phyloP scores from a whole-genome alignment of 2,113 vertebrate genomes.

The Mormyrus iriodes region DNA sequence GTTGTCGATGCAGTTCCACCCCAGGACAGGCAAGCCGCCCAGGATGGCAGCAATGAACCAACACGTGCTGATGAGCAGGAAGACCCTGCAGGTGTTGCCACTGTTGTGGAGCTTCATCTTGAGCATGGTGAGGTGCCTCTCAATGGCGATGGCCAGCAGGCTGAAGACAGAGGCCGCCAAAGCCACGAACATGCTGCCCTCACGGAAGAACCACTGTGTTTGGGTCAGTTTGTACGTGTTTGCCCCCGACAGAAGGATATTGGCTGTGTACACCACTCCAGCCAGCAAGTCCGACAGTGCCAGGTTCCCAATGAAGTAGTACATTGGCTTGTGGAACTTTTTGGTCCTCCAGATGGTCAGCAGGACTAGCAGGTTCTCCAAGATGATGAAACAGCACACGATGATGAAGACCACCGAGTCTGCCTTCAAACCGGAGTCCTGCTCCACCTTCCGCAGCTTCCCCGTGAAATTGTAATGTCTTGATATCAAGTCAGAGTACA shows the following conservation, averaged over 20 bases:
- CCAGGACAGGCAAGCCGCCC: constrained; percentile 84
- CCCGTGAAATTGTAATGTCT: constrained; percentile 94
- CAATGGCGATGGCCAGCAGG: constrained; percentile 89
- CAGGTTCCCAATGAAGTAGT: constrained; percentile 98
- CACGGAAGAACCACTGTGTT: constrained; percentile 87
- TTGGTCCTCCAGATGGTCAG: constrained; percentile 97
- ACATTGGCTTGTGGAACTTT: constrained; percentile 98
- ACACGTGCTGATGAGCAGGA: constrained; percentile 87
- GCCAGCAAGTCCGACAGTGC: constrained; percentile 93
- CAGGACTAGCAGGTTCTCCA: constrained; percentile 92
- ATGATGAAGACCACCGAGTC: constrained; percentile 88
- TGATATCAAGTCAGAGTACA: constrained; percentile 75
- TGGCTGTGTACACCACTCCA: constrained; percentile 83
- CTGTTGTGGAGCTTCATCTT: constrained; percentile 93
- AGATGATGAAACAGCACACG: constrained; percentile 94
- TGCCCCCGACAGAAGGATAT: constrained; percentile 86
- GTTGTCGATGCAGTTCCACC: constrained; percentile 86
- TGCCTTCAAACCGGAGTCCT: constrained; percentile 69
- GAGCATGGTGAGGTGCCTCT: constrained; percentile 93
- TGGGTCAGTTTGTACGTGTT: constrained; percentile 86
- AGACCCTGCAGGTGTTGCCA: constrained; percentile 86
- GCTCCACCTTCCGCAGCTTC: constrained; percentile 66
- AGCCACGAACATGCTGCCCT: constrained; percentile 95
- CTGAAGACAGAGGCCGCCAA: constrained; percentile 93
- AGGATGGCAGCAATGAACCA: constrained; percentile 84